Evolutionary conservation across 37 sponge, comb jelly and placozoan genomes (phyloP).

Genomic region (Amphimedon queenslandica): DNA sequence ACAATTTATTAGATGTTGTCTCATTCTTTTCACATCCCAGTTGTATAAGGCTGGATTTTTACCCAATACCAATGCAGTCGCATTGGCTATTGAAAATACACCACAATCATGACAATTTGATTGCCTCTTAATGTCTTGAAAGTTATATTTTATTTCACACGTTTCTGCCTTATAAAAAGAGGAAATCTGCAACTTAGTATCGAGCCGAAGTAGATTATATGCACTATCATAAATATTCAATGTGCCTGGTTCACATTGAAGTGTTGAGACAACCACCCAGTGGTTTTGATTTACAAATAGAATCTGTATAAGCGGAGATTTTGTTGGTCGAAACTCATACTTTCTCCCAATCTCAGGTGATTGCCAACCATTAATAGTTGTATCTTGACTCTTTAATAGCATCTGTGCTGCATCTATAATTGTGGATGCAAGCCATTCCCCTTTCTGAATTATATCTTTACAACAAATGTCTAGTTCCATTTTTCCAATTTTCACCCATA

Average conservation of each 20-base stretch:
- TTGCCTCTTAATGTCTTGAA: not conserved
- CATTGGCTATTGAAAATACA: not conserved
- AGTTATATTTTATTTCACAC: not conserved
- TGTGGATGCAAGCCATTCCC: not conserved
- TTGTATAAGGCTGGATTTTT: not conserved
- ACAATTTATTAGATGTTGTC: not conserved
- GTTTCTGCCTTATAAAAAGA: not conserved
- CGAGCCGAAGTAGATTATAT: not conserved
- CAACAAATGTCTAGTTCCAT: too few species aligned
- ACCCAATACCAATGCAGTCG: not conserved
- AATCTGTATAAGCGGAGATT: not conserved
- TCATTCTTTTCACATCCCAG: not conserved
- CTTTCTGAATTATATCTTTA: too few species aligned
- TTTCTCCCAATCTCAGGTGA: not conserved
- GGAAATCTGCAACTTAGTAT: not conserved
- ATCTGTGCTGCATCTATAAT: not conserved
- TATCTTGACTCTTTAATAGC: not conserved
- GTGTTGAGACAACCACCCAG: not conserved
- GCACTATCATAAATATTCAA: not conserved
- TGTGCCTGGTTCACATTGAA: not conserved
- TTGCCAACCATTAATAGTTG: not conserved
- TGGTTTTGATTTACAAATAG: not conserved
- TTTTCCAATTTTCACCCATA: too few species aligned
- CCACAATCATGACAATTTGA: not conserved
- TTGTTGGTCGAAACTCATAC: not conserved